phyloP scores from a whole-genome alignment of 2,888 invertebrate species.

The Tachina grossa region DNA sequence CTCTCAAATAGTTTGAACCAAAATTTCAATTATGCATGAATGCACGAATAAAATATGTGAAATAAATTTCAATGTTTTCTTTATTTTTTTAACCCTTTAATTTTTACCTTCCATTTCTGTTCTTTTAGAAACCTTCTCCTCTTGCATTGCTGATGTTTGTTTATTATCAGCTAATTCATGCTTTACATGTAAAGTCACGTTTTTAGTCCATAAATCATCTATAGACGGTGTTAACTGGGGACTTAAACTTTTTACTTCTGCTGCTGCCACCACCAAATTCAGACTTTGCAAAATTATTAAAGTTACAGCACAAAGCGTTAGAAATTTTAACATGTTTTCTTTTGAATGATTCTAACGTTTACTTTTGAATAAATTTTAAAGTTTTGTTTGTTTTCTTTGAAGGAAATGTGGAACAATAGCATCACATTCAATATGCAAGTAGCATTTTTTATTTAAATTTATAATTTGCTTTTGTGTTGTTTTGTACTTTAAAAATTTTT shows the following conservation, averaged over 20 bases:
- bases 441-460: constrained; percentile 34
- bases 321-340: constrained; percentile 42
- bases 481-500: not conserved
- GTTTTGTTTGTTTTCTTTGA: constrained; percentile 3
- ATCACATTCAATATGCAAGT: constrained; percentile 41
- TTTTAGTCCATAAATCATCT: constrained; percentile 25
- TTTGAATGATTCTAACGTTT: constrained; percentile 9
- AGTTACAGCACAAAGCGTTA: constrained; percentile 9
- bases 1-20: no score
- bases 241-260: constrained; percentile 17
- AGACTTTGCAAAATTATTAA: constrained; percentile 30
- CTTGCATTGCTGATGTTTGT: not conserved
- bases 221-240: constrained; percentile 4
- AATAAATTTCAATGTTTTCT: no score
- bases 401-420: not conserved
- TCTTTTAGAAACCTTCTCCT: not conserved
- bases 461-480: constrained; percentile 7
- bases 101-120: constrained; percentile 44
- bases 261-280: constrained; percentile 15
- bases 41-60: no score
- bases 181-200: constrained; percentile 21
- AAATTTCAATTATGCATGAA: no score
- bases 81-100: no score
- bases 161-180: constrained; percentile 22
- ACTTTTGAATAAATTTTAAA: not conserved